A percentile compares a stretch with the other conserved stretches of the same genome.
These are phyloP conservation scores for Aphodius sticticus DNA, from an alignment of 2,888 invertebrate species.

Conservation along the genomic window DNA sequence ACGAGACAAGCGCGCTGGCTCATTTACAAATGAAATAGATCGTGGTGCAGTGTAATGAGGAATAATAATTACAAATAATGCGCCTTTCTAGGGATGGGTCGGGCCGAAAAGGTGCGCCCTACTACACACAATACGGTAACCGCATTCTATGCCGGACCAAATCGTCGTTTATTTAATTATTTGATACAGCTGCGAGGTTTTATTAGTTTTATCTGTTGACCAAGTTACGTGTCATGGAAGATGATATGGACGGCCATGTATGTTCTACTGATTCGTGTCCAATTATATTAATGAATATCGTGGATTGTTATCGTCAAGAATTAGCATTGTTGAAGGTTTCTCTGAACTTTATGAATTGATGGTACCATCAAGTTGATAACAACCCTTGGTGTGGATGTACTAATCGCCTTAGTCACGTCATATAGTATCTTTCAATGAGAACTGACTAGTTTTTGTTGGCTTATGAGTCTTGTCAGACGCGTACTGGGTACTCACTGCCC, in stretches of 20 bases:
- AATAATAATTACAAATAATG: conserved; percentile 4
- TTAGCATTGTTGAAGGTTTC: background rate
- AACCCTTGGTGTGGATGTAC: background rate
- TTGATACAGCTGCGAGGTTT: background rate
- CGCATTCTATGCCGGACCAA: background rate
- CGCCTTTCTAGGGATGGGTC: background rate
- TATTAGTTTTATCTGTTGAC: background rate
- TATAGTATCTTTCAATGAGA: no score
- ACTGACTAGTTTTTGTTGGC: no score
- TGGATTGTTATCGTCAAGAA: background rate
- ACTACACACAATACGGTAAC: no score
- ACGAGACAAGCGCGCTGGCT: background rate
- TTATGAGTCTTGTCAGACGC: no score
- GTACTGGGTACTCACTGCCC: no score
- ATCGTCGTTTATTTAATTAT: background rate
- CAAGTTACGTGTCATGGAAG: background rate
- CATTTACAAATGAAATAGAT: conserved; percentile 4
- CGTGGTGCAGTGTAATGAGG: background rate
- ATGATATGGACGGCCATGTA: background rate
- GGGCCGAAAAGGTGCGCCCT: background rate
- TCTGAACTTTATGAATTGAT: background rate
- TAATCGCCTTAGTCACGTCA: background rate
- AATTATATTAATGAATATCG: background rate
- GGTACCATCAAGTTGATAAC: background rate
- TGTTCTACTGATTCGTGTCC: background rate